A percentile compares a stretch with the other conserved stretches of the same genome.
Conservation (phyloP, 1,140 invertebrate genomes). For the Eupeodes corollae region DNA sequence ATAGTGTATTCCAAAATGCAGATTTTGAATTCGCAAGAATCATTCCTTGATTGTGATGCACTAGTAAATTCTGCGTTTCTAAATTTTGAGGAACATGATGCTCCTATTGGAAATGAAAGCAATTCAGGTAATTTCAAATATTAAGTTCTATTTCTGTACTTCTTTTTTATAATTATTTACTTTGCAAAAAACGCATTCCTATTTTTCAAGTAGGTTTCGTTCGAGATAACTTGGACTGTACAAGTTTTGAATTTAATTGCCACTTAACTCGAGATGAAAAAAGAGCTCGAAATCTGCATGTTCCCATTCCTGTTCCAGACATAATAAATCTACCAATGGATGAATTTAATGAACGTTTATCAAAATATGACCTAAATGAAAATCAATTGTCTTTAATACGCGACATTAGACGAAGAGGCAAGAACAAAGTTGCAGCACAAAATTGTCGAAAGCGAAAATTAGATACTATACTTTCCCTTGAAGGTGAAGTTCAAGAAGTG, state of each 20-base stretch:
- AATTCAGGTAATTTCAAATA: too few species aligned
- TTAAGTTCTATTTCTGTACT: too few species aligned
- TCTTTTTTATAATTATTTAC: too few species aligned
- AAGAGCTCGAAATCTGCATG: constrained; percentile 61
- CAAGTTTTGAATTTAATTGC: constrained; percentile 39
- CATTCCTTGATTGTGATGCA: too few species aligned
- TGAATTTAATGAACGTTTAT: constrained; percentile 90
- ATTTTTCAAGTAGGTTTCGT: too few species aligned
- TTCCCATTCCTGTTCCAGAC: constrained; percentile 77
- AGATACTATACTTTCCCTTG: constrained; percentile 82
- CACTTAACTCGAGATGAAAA: constrained; percentile 75
- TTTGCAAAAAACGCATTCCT: too few species aligned
- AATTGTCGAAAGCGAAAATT: constrained; percentile 95
- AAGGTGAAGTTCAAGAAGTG: constrained; percentile 83
- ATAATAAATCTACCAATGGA: constrained; percentile 96
- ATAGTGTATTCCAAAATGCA: too few species aligned
- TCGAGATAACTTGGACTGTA: too few species aligned
- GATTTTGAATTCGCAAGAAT: too few species aligned
- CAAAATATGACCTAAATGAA: constrained; percentile 89
- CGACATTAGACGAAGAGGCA: constrained; percentile 82
- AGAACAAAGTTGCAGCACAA: constrained; percentile 92
- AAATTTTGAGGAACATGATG: too few species aligned
- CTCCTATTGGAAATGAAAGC: too few species aligned
- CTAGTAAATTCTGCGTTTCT: too few species aligned
- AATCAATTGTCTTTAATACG: constrained; percentile 86